phyloP scores from a whole-genome alignment of 2,113 vertebrate species.

The Castor canadensis region DNA sequence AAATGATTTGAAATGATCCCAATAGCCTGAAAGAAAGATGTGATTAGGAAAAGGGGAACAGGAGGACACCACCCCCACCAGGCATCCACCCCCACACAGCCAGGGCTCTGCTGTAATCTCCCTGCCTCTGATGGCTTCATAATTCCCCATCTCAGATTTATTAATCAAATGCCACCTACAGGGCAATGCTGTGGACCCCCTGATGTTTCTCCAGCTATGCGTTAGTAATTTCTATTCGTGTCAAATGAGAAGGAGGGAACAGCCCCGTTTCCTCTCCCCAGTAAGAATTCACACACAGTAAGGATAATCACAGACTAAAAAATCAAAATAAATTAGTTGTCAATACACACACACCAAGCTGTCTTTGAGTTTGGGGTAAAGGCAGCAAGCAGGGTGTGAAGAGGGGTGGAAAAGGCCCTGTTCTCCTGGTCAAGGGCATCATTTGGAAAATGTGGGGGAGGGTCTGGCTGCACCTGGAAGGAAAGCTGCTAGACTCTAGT shows the following conservation, averaged over 20 bases:
- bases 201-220: conserved; percentile 65
- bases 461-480: neutral
- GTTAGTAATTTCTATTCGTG: conserved; percentile 50
- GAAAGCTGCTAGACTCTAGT: neutral
- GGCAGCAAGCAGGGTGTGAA: neutral
- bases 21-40: too few species aligned
- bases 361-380: neutral
- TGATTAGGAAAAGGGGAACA: too few species aligned
- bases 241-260: neutral
- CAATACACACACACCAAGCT: neutral
- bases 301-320: conserved; percentile 53
- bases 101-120: neutral
- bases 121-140: neutral
- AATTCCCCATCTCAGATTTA: conserved; percentile 1
- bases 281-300: conserved; percentile 19
- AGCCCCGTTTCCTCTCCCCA: neutral
- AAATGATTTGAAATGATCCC: too few species aligned
- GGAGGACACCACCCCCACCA: too few species aligned
- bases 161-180: conserved; percentile 72
- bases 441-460: neutral
- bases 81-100: too few species aligned
- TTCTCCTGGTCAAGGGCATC: neutral
- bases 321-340: conserved; percentile 39
- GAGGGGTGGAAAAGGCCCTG: rapidly evolving
- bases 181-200: conserved; percentile 64